These are phyloP conservation scores for Silurus asotus DNA, from an alignment of 2,113 vertebrate species.

Conservation along the genomic window DNA sequence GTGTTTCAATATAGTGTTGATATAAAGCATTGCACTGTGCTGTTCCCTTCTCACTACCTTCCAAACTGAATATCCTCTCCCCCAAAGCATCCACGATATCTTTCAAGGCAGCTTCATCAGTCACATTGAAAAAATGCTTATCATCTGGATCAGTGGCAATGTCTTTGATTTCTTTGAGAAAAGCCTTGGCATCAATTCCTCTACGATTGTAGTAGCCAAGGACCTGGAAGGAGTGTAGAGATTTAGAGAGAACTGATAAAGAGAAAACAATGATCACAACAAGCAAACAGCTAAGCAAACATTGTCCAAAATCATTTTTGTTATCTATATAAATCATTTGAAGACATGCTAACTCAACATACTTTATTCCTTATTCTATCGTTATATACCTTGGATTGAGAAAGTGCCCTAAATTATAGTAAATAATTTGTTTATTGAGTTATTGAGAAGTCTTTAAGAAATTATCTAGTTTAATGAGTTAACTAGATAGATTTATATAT, in stretches of 20 bases:
- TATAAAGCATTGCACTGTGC: constrained; percentile 26
- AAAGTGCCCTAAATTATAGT: neutral
- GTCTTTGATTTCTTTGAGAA: constrained; percentile 91
- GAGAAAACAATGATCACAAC: neutral
- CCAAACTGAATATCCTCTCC: constrained; percentile 91
- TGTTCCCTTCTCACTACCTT: constrained; percentile 73
- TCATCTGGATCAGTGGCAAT: constrained; percentile 91
- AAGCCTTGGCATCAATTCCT: constrained; percentile 90
- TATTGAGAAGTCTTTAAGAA: too few species aligned
- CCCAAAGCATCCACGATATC: constrained; percentile 95
- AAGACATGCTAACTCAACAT: neutral
- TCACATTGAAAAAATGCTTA: constrained; percentile 95
- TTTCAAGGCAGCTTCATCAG: constrained; percentile 89
- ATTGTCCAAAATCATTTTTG: neutral
- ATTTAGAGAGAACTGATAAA: neutral
- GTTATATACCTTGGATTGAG: neutral
- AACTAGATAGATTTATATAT: too few species aligned
- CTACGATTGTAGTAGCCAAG: constrained; percentile 94
- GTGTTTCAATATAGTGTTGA: constrained; percentile 33
- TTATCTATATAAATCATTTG: neutral
- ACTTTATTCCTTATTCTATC: neutral
- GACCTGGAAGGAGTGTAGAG: constrained; percentile 73
- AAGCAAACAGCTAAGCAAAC: neutral
- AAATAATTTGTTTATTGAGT: neutral
- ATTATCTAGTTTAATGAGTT: too few species aligned